These are phyloP conservation scores for Porphyrio hochstetteri DNA, from an alignment of 2,113 vertebrate species.

Conservation along the genomic window DNA sequence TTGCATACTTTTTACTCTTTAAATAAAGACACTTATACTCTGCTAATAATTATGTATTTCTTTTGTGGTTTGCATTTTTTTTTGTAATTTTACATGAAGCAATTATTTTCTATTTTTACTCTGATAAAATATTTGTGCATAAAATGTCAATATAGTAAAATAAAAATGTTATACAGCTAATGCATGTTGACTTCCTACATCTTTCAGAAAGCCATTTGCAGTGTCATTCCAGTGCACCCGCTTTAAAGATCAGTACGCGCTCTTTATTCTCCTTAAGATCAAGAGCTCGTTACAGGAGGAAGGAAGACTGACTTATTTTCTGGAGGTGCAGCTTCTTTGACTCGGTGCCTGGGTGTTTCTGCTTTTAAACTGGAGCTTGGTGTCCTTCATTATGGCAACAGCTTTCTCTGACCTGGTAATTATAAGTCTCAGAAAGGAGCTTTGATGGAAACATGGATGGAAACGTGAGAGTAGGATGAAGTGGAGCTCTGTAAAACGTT, in stretches of 20 bases:
- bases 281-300: background rate
- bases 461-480: background rate
- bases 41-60: constrained; percentile 77
- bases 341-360: background rate
- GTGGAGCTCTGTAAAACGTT: background rate
- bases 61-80: constrained; percentile 72
- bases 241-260: background rate
- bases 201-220: background rate
- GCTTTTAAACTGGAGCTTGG: background rate
- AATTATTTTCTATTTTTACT: constrained; percentile 83
- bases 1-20: constrained; percentile 84
- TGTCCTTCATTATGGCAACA: background rate
- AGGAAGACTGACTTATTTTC: background rate
- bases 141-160: constrained; percentile 83
- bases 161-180: constrained; percentile 75
- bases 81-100: constrained; percentile 80
- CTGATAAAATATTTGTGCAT: constrained; percentile 81
- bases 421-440: background rate
- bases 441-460: background rate
- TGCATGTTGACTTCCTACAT: constrained; percentile 12
- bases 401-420: background rate
- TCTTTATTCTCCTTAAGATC: background rate
- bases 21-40: constrained; percentile 79
- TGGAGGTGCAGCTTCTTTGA: background rate
- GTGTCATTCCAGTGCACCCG: background rate